These are phyloP conservation scores for Eupleurogrammus muticus DNA, from an alignment of 2,797 vertebrate genomes.

Conservation along the genomic window DNA sequence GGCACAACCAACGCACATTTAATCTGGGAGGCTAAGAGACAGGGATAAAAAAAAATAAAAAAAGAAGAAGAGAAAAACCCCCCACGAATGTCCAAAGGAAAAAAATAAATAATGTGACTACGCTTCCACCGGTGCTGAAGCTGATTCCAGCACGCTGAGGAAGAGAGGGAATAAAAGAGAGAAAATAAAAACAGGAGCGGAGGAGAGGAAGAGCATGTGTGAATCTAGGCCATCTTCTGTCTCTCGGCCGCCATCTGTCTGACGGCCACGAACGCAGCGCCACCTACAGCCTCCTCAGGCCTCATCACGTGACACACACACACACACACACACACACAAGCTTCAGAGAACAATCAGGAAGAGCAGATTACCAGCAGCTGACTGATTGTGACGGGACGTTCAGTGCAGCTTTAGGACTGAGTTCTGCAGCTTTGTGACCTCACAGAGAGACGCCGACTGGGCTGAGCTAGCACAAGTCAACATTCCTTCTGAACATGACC, in stretches of 20 bases:
- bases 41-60: constrained; percentile 26
- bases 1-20: constrained; percentile 76
- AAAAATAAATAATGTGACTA: too few species aligned
- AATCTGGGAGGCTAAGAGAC: constrained; percentile 72
- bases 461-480: neutral
- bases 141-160: constrained; percentile 20
- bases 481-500: neutral
- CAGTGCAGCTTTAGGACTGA: neutral
- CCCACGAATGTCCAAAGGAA: constrained; percentile 38
- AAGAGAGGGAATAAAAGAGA: neutral
- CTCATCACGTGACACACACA: constrained; percentile 15
- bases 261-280: constrained; percentile 38
- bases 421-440: neutral
- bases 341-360: constrained; percentile 12
- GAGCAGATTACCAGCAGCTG: constrained; percentile 14
- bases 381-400: constrained; percentile 1
- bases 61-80: constrained; percentile 25
- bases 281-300: constrained; percentile 42
- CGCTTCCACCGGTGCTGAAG: constrained; percentile 16
- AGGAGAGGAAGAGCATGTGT: constrained; percentile 41
- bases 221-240: constrained; percentile 70
- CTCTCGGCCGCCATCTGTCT: constrained; percentile 67
- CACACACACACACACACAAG: constrained; percentile 1
- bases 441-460: neutral
- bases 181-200: constrained; percentile 16